Evolutionary conservation across 1,140 invertebrate genomes (phyloP).

Genomic region (Berghia stephanieae): DNA sequence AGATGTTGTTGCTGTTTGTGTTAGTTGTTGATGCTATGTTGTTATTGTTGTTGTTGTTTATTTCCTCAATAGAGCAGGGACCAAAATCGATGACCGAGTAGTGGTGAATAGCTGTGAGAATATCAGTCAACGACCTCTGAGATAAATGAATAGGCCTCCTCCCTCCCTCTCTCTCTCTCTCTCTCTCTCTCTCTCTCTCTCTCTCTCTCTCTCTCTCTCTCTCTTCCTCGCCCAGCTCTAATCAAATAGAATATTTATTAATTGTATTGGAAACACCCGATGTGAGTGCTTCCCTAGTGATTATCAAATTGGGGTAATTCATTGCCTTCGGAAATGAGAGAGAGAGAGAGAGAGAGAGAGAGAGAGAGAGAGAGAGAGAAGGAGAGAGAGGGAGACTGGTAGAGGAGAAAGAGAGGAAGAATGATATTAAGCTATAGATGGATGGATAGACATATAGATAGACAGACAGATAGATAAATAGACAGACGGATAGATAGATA

Average conservation of each 20-base stretch:
- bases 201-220: slow-evolving; percentile 19
- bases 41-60: background rate
- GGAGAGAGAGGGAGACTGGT: no score
- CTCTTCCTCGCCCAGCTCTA: background rate
- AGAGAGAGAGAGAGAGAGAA: no score
- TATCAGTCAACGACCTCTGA: background rate
- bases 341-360: no score
- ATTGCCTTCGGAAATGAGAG: no score
- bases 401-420: no score
- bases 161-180: background rate
- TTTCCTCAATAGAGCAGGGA: background rate
- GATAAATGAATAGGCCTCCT: background rate
- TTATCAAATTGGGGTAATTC: background rate
- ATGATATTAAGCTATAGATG: no score
- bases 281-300: background rate
- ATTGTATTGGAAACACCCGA: background rate
- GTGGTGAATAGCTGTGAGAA: background rate
- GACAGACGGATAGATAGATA: no score
- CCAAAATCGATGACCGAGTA: background rate
- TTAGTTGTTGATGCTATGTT: no score
- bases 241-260: background rate
- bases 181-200: slow-evolving; percentile 19
- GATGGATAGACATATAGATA: no score
- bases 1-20: no score
- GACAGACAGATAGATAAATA: no score